Percentiles rank a stretch among this genome's conserved stretches.
phyloP scores from a whole-genome alignment of 2,888 invertebrate genomes.

The Strigamia crassipes region DNA sequence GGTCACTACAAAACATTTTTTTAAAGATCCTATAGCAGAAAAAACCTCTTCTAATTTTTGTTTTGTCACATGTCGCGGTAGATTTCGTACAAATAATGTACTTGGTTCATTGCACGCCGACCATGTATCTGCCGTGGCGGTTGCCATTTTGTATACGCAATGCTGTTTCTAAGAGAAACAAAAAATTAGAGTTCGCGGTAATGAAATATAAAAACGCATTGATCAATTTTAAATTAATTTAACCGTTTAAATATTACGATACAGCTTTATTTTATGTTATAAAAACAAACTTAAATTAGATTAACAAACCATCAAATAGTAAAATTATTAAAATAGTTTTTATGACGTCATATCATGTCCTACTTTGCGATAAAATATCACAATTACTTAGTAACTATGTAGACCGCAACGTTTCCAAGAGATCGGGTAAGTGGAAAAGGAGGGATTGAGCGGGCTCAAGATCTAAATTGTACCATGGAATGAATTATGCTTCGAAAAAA shows the following conservation, averaged over 20 bases:
- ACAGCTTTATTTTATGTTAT: too few species aligned
- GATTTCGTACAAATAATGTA: slow-evolving; percentile 12
- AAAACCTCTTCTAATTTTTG: slow-evolving; percentile 16
- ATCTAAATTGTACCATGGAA: background rate
- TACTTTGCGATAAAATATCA: background rate
- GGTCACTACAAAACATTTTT: slow-evolving; percentile 3
- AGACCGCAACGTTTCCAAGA: background rate
- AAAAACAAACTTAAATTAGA: too few species aligned
- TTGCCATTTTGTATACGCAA: background rate
- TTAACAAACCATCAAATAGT: too few species aligned
- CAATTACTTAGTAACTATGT: background rate
- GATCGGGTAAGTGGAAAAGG: background rate
- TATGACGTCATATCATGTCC: background rate
- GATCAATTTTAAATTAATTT: too few species aligned
- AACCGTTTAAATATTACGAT: too few species aligned
- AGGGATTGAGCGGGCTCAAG: background rate
- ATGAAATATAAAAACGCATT: too few species aligned
- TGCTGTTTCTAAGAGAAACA: background rate
- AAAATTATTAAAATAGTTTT: background rate
- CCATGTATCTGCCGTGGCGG: background rate
- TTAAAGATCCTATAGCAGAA: background rate
- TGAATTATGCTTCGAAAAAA: background rate
- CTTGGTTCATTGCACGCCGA: background rate
- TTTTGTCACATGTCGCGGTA: background rate
- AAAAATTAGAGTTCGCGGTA: too few species aligned